Evolutionary conservation across 1,140 invertebrate species (phyloP), one percentile per base, ranked within the genome.

Genomic region (Drosophila watanabei): DNA sequence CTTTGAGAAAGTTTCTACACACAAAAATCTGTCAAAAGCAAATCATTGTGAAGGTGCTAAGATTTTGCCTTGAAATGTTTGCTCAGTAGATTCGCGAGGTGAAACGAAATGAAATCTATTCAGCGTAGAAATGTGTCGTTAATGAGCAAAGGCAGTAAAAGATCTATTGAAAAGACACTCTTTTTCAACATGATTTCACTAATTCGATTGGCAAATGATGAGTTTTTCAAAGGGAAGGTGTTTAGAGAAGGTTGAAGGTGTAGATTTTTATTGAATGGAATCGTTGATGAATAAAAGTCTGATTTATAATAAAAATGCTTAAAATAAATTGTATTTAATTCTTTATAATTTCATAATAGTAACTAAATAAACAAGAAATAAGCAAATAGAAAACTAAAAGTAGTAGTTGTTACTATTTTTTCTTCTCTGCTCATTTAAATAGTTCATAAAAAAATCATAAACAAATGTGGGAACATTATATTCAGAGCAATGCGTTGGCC

Each of bases 1-100:
- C 28, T 73, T 72, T 60, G 66, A 72, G 70, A 72, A 73, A 73
- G 66, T 72, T 72, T 73, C 54, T 72, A 73, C 54, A 73, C 54
- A 60, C 54, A 51, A 41, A 51, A 72, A 60, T 73, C 43, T 46
- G 30, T 72, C n/a, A 73, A 73, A 72, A 73, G 70, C 70, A 72
- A 72, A 60, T 60, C 68, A 57, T 73, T 73, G 68, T 73, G 30
- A 73, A 73, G 70, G 70, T 73, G 70, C 54, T 37, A 72, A 72
- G 52, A 70, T 49, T 49, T 20, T 24, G 66, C 20, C 52, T 48
- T 30, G 49, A 37, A 72, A 51, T 73, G 70, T 73, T 73, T 73
- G 35, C 51, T n/a, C 43, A 33, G 33, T 18, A 49, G 51, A 70
- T 70, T 70, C 35, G 69, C 66, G 32, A 71, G 37, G 43, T 59